These are phyloP conservation scores for Solea senegalensis DNA, from an alignment of 2,113 vertebrate genomes.

Conservation along the genomic window DNA sequence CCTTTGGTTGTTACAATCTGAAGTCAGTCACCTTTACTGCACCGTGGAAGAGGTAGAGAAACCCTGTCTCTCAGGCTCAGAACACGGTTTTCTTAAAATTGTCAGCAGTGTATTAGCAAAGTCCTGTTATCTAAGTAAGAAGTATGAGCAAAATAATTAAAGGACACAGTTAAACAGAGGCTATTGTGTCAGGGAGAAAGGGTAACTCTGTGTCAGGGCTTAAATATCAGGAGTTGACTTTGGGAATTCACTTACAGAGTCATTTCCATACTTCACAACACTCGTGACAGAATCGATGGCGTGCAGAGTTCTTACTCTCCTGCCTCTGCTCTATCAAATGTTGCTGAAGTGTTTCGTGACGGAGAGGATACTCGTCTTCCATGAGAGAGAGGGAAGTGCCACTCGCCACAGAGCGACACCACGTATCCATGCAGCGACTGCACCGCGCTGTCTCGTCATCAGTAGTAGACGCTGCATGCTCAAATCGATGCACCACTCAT, in stretches of 20 bases:
- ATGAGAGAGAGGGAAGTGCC: constrained; percentile 39
- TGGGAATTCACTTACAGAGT: constrained; percentile 56
- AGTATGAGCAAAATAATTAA: not conserved
- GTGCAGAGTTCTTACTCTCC: constrained; percentile 17
- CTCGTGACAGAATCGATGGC: constrained; percentile 65
- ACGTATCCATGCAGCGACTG: constrained; percentile 38
- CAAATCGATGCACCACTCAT: constrained; percentile 16
- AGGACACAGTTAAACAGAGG: constrained; percentile 26
- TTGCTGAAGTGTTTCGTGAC: constrained; percentile 47
- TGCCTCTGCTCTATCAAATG: constrained; percentile 26
- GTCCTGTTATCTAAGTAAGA: too few species aligned
- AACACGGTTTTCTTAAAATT: too few species aligned
- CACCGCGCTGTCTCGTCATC: constrained; percentile 33
- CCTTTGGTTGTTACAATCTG: too few species aligned
- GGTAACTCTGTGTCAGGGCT: constrained; percentile 44
- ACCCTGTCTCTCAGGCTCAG: not conserved
- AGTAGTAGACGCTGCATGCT: constrained; percentile 22
- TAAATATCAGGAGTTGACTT: constrained; percentile 58
- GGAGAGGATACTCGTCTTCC: constrained; percentile 27
- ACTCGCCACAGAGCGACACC: constrained; percentile 10
- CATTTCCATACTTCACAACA: constrained; percentile 63
- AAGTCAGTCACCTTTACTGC: too few species aligned
- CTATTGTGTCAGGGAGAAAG: constrained; percentile 42
- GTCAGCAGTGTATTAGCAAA: too few species aligned
- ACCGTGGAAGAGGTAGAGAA: not conserved